Conservation (phyloP, 2,113 vertebrate genomes). For the Ctenomys sociabilis region DNA sequence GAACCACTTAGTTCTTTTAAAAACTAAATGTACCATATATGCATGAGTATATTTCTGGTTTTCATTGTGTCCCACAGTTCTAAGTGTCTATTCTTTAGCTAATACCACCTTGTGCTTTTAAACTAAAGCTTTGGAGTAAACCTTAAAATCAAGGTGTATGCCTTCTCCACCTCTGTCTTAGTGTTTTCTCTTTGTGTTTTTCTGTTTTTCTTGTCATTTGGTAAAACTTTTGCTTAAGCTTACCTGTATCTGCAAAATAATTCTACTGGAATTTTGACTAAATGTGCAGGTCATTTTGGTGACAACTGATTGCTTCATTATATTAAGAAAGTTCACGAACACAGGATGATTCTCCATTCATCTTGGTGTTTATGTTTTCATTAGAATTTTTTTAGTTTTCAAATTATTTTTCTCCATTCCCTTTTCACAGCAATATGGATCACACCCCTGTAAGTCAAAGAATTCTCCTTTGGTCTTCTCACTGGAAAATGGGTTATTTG, state of each 20-base stretch:
- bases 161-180: neutral
- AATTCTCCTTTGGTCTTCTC: neutral
- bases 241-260: neutral
- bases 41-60: neutral
- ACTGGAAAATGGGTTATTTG: neutral
- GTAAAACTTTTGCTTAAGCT: neutral
- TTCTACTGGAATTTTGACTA: neutral
- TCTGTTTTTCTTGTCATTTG: neutral
- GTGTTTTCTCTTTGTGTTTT: neutral
- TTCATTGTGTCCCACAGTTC: neutral
- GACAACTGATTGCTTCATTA: neutral
- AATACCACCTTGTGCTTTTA: neutral
- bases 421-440: neutral
- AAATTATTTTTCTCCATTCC: neutral
- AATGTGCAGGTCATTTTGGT: neutral
- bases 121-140: neutral
- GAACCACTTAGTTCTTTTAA: neutral
- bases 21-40: neutral
- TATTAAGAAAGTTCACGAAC: neutral
- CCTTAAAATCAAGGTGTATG: neutral
- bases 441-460: neutral
- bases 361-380: neutral
- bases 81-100: neutral
- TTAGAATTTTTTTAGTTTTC: neutral
- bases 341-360: neutral